Base-by-base conservation (phyloP, 2,888 invertebrate genomes). In the Strigamia transsilvanica region DNA sequence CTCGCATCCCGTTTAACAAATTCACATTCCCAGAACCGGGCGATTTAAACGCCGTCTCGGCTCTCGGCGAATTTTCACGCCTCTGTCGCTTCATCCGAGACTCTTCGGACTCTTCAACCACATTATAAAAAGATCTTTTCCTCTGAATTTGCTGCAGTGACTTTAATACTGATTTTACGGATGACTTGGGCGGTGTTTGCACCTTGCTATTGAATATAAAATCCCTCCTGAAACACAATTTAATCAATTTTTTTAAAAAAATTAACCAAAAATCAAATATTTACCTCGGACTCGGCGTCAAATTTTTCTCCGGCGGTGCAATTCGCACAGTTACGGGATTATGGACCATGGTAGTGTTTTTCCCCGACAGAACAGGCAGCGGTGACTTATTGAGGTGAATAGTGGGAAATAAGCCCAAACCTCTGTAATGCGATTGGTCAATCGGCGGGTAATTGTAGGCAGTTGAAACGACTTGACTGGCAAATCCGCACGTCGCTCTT, bases 271-370 rank as follows among this genome's bases (percentile, higher is more conserved):
- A 38, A 38, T 2, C 38, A 38, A 38, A 4, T 7, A 38, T 38
- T 6, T 5, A 73, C 73, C 32, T 73, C 6, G 73, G 73, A 73
- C 73, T 73, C 15, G 73, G 32, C 10, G 32, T 32, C 32, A 23
- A 0, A 9, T 32, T 79, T 34, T 79, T 41, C 23, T 82, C 82
- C 13, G 51, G 78, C 1, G 78, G 82, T 9, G 82, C 82, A 27
- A 82, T 51, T 27, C 79, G 42, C 18, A 82, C 82, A n/a, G 82
- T 82, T 27, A 82, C 82, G 18, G 79, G 46, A 56, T 56, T 82
- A 34, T 79, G 77, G 12, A 73, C 34, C 82, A 82, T 82, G 6
- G 46, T 79, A 27, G 51, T 82, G 51, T 82, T 82, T 46, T 51
- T 51, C n/a, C 34, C 41, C 18, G 82, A 79, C n/a, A 82, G 38